Base-by-base conservation (phyloP, 2,888 invertebrate species). In the Balanococcus diminutus region DNA sequence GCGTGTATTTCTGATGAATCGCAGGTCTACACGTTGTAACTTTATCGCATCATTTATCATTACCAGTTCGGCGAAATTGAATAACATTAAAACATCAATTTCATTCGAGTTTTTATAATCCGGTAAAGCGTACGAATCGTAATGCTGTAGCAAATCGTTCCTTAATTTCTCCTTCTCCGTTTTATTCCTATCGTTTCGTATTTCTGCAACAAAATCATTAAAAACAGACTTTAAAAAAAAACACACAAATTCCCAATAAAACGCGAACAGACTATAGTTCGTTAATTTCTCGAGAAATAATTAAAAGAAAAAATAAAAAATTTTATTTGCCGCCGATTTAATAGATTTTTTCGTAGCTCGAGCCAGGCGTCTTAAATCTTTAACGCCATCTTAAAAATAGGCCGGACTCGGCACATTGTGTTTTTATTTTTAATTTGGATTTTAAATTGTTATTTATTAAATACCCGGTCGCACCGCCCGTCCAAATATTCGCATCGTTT, bases 51-150 rank as follows among this genome's bases (percentile, higher is more conserved):
- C 67, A 67, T 67, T 67, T 67, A 79, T 79, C 36, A 79, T 79
- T 79, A 79, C 75, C 75, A 79, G 36, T 79, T 79, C 75, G 75
- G 75, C 75, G 36, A 79, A 79, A 79, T 79, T 79, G 75, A 79
- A 79, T 36, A 79, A 32, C 36, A 79, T 79, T 36, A 79, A 36
- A 36, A 79, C 16, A 36, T 36, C 28, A 19, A 79, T 19, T 32
- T 79, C 75, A 16, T 79, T 79, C 36, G 75, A 2, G 36, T 79
- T 79, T 36, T 79, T 79, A 9, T 79, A 79, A 79, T 79, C 75
- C 75, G 75, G 75, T 36, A 79, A 36, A 25, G 75, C 36, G 36
- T 79, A 79, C 75, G 75, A 79, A 36, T 79, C 75, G 36, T 79
- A 79, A 22, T 36, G n/a, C 28, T 19, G 36, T 14, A 79, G 25